These are phyloP conservation scores for Melanerpes aurifrons DNA, from an alignment of 2,113 vertebrate species.

Conservation along the genomic window DNA sequence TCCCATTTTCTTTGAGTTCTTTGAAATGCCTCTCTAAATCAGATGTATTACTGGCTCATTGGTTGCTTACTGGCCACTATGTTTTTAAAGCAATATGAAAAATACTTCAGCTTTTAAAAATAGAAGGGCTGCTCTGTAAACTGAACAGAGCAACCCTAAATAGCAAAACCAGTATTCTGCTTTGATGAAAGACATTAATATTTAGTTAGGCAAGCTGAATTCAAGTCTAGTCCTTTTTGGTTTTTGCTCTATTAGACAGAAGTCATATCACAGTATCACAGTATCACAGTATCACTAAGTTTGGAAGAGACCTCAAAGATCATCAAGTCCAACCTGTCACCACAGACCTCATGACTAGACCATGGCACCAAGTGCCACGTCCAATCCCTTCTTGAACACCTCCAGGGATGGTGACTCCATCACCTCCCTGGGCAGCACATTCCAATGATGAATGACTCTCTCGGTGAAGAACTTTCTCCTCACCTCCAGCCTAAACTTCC, in stretches of 20 bases:
- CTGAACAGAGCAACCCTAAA: neutral
- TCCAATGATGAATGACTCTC: no score
- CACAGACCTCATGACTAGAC: no score
- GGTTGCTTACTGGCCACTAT: neutral
- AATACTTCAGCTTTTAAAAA: constrained; percentile 47
- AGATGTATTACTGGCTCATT: neutral
- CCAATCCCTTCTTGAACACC: no score
- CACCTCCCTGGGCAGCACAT: no score
- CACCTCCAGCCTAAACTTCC: no score
- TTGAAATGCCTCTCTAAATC: neutral
- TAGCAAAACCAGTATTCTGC: neutral
- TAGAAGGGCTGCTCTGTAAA: constrained; percentile 14
- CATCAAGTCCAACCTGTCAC: no score
- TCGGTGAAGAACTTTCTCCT: no score
- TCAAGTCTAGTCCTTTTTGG: neutral
- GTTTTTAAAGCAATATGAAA: constrained; percentile 24
- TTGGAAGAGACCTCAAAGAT: no score
- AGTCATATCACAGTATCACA: neutral
- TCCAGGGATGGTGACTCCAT: no score
- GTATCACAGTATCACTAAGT: no score
- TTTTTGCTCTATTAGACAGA: neutral
- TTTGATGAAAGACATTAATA: neutral
- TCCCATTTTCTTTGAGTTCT: neutral
- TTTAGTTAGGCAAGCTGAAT: neutral
- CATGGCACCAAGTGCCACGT: no score